Percentiles rank a stretch among this genome's conserved stretches.
These are phyloP conservation scores for Acronicta leporina DNA, from an alignment of 2,888 invertebrate species.

Conservation along the genomic window DNA sequence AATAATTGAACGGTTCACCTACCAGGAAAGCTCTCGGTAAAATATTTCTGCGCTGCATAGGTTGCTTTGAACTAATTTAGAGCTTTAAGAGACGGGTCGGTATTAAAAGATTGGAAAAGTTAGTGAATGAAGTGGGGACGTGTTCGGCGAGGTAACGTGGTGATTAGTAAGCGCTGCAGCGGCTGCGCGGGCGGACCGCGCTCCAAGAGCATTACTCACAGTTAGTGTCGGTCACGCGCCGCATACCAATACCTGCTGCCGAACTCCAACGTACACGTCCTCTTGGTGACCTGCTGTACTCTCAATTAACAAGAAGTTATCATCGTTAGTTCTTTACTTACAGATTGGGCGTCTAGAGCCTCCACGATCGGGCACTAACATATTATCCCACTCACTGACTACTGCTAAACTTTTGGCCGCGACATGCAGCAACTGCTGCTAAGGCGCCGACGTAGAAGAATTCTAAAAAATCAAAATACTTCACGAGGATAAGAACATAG, in stretches of 20 bases:
- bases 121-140: constrained; percentile 12
- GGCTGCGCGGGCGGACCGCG: not conserved
- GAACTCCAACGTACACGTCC: not conserved
- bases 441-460: too few species aligned
- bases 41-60: not conserved
- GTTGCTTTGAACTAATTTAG: constrained; percentile 1
- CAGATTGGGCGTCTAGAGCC: too few species aligned
- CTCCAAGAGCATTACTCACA: constrained; percentile 7
- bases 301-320: too few species aligned
- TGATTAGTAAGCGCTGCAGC: constrained; percentile 29
- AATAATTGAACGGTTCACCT: constrained; percentile 25
- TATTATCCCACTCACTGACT: too few species aligned
- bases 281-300: too few species aligned
- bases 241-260: constrained; percentile 1
- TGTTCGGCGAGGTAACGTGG: constrained; percentile 1
- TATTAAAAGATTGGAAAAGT: constrained; percentile 22
- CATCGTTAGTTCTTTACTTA: too few species aligned
- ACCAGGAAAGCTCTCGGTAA: constrained; percentile 11
- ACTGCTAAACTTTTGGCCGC: too few species aligned
- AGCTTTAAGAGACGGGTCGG: not conserved
- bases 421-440: too few species aligned
- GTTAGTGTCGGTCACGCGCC: constrained; percentile 8
- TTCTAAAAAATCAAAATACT: too few species aligned
- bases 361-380: too few species aligned
- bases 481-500: too few species aligned